phyloP scores from a whole-genome alignment of 1,140 invertebrate genomes.

The Colletes gigas region DNA sequence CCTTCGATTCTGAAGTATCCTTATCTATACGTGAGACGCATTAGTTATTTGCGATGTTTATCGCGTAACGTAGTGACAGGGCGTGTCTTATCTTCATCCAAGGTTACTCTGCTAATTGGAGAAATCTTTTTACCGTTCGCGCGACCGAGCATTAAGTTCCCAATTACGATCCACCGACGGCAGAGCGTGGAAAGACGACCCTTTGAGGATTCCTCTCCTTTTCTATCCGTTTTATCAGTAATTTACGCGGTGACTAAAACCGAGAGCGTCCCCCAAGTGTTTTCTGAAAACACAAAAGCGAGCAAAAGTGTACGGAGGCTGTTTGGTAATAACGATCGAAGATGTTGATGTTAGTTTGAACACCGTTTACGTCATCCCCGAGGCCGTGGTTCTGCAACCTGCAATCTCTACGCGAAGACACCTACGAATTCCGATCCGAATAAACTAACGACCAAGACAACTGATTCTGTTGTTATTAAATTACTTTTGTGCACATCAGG shows the following conservation, averaged over 20 bases:
- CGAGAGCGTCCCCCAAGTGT: neutral
- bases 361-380: neutral
- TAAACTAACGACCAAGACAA: too few species aligned
- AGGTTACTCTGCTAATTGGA: conserved; percentile 74
- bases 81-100: conserved; percentile 76
- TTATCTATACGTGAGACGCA: conserved; percentile 60
- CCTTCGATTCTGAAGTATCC: conserved; percentile 9
- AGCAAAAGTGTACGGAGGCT: neutral
- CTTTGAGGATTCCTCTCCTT: conserved; percentile 56
- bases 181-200: conserved; percentile 21
- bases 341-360: neutral
- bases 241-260: conserved; percentile 55
- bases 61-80: conserved; percentile 59
- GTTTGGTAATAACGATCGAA: neutral
- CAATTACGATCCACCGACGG: conserved; percentile 64
- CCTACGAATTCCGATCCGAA: too few species aligned
- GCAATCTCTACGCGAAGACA: too few species aligned
- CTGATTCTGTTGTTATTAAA: too few species aligned
- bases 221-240: conserved; percentile 56
- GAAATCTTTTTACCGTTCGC: conserved; percentile 72
- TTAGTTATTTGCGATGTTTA: conserved; percentile 75
- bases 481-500: too few species aligned
- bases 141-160: conserved; percentile 68
- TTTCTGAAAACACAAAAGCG: neutral
- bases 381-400: neutral